These are phyloP conservation scores for Stictocephala bisonia DNA, from an alignment of 2,888 invertebrate species.

Conservation along the genomic window DNA sequence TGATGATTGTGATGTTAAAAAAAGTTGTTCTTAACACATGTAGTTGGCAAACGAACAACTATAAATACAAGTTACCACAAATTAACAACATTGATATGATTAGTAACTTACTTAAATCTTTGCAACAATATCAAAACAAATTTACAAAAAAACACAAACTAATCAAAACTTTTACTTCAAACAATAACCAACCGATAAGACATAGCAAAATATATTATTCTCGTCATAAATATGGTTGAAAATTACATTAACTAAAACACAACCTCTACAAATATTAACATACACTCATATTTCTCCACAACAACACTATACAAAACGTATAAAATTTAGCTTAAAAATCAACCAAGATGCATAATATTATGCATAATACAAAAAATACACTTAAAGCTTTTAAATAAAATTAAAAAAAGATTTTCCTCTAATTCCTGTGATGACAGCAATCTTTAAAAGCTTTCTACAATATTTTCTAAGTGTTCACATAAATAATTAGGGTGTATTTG, in stretches of 20 bases:
- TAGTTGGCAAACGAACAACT: neutral
- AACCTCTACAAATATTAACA: slow-evolving; percentile 19
- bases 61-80: neutral
- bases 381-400: slow-evolving; percentile 36
- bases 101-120: slow-evolving; percentile 18
- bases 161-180: neutral
- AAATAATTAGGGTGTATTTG: too few species aligned
- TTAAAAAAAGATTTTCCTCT: too few species aligned
- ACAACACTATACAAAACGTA: slow-evolving; percentile 29
- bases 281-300: too few species aligned
- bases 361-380: slow-evolving; percentile 14
- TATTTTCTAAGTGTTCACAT: too few species aligned
- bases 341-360: slow-evolving; percentile 19
- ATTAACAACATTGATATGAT: slow-evolving; percentile 22
- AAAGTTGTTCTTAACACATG: too few species aligned
- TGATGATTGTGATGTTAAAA: slow-evolving; percentile 3
- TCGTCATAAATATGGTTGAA: slow-evolving; percentile 1
- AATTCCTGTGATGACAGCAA: too few species aligned
- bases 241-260: slow-evolving; percentile 12
- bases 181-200: slow-evolving; percentile 22
- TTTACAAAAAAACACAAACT: slow-evolving; percentile 30
- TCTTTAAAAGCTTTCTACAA: too few species aligned
- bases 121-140: slow-evolving; percentile 23
- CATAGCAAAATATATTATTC: slow-evolving; percentile 38
- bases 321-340: too few species aligned